These are phyloP conservation scores for Acanthopleura granulata DNA, from an alignment of 2,888 invertebrate genomes.

Conservation along the genomic window DNA sequence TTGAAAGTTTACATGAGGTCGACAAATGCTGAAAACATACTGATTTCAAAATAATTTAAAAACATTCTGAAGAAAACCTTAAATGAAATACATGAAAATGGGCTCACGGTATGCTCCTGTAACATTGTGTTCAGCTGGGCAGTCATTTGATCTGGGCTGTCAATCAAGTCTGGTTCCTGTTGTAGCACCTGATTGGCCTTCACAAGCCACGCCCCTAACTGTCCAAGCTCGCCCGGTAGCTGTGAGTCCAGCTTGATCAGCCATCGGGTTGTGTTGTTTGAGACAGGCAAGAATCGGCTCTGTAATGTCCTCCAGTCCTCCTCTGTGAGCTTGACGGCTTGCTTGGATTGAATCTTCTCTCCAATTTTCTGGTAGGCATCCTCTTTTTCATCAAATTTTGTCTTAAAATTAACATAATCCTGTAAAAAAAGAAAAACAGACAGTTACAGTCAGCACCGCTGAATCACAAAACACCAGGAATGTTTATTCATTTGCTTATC, in stretches of 20 bases:
- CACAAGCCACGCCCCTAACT: constrained; percentile 90
- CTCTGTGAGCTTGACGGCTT: constrained; percentile 83
- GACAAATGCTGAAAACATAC: no score
- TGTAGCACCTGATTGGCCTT: constrained; percentile 75
- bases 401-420: constrained; percentile 84
- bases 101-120: constrained; percentile 79
- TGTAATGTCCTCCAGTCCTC: constrained; percentile 90
- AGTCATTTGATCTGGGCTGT: constrained; percentile 77
- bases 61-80: no score
- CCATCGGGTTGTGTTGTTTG: constrained; percentile 76
- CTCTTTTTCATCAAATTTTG: constrained; percentile 82
- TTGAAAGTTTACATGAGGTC: no score
- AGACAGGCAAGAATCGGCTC: constrained; percentile 84
- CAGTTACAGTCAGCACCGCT: not conserved
- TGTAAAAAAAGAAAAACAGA: constrained; percentile 63
- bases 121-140: constrained; percentile 52
- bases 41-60: no score
- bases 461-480: not conserved
- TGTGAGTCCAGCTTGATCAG: constrained; percentile 88
- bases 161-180: constrained; percentile 73
- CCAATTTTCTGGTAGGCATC: constrained; percentile 83
- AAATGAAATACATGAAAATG: no score
- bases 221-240: constrained; percentile 87
- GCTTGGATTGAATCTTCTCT: constrained; percentile 84
- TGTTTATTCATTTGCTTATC: no score